Evolutionary conservation across 2,888 invertebrate species (phyloP).

Genomic region (Andricus quercusramuli): DNA sequence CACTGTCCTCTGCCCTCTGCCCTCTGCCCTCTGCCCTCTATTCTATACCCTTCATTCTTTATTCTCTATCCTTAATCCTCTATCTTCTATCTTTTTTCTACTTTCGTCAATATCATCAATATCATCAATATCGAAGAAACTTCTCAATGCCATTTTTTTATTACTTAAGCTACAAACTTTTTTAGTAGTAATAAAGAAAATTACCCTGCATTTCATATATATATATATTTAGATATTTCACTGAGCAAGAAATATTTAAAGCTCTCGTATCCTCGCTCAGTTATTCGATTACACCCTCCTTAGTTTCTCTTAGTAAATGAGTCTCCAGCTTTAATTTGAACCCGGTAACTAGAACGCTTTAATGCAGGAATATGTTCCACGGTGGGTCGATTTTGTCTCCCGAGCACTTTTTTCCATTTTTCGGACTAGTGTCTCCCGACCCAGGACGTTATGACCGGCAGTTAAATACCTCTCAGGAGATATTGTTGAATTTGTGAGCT

Average conservation of each 20-base stretch:
- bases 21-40: too few species aligned
- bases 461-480: conserved; percentile 54
- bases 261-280: background rate
- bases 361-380: conserved; percentile 30
- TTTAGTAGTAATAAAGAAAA: background rate
- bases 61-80: too few species aligned
- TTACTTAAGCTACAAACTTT: background rate
- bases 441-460: conserved; percentile 47
- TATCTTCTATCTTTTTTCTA: too few species aligned
- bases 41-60: too few species aligned
- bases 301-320: conserved; percentile 4
- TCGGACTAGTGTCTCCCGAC: conserved; percentile 11
- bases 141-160: too few species aligned
- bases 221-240: too few species aligned
- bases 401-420: conserved; percentile 21
- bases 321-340: conserved; percentile 34
- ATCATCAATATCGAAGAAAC: too few species aligned
- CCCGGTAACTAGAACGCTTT: conserved; percentile 9
- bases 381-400: conserved; percentile 31
- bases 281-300: conserved; percentile 8
- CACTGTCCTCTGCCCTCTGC: too few species aligned
- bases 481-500: conserved; percentile 67
- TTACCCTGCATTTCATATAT: background rate
- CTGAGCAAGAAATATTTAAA: background rate
- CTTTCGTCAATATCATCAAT: too few species aligned